Conservation (phyloP, 1,140 invertebrate species). For the Trichonephila clavipes region DNA sequence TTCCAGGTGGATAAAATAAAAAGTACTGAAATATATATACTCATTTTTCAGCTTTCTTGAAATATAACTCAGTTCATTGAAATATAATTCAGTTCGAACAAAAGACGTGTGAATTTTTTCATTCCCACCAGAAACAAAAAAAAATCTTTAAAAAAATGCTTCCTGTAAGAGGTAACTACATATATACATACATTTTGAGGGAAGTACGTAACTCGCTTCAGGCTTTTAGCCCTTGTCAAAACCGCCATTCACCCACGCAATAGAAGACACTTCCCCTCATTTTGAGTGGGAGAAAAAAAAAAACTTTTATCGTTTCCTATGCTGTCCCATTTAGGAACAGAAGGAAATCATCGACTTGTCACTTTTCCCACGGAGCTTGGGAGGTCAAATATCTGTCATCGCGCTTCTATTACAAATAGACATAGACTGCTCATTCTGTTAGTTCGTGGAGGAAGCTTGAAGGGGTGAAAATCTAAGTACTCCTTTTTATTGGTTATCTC, state of each 20-base stretch:
- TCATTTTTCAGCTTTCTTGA: not conserved
- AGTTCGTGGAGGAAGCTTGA: not conserved
- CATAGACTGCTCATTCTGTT: not conserved
- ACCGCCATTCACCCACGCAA: slow-evolving; percentile 47
- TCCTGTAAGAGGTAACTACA: not conserved
- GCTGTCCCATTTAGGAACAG: not conserved
- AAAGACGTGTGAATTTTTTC: not conserved
- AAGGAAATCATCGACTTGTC: not conserved
- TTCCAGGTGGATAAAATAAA: no score
- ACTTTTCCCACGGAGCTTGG: not conserved
- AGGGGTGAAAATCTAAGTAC: not conserved
- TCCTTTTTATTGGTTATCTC: no score
- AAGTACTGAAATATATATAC: no score
- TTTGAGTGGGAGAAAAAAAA: not conserved
- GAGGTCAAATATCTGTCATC: not conserved
- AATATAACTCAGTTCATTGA: not conserved
- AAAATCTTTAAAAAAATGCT: not conserved
- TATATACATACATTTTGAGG: no score
- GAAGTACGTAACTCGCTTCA: not conserved
- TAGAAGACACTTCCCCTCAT: not conserved
- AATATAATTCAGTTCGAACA: no score
- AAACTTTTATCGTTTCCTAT: not conserved
- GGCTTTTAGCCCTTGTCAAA: not conserved
- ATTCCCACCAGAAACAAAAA: not conserved
- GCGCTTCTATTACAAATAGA: not conserved